These are phyloP conservation scores for Potamarius usumacintae DNA, from an alignment of 2,113 vertebrate genomes.

Conservation along the genomic window DNA sequence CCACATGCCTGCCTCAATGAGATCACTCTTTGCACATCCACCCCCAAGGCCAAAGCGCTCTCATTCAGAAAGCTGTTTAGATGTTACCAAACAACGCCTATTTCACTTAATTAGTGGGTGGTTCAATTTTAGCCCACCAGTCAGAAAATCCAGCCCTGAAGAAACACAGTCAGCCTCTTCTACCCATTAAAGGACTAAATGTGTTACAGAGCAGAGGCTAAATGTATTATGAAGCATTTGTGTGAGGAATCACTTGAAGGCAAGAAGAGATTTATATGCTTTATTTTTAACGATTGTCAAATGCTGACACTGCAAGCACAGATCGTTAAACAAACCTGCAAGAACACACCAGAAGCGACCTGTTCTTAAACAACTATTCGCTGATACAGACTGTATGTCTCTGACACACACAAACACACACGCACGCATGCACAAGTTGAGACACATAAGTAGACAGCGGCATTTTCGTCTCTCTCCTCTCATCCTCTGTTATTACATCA, in stretches of 20 bases:
- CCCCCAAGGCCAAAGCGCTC: slow-evolving; percentile 50
- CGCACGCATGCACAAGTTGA: not conserved
- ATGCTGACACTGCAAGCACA: slow-evolving; percentile 34
- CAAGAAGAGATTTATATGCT: slow-evolving; percentile 52
- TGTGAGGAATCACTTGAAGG: slow-evolving; percentile 37
- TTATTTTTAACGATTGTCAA: slow-evolving; percentile 53
- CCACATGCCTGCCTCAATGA: slow-evolving; percentile 66
- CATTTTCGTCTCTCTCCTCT: slow-evolving; percentile 39
- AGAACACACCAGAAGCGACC: slow-evolving; percentile 42
- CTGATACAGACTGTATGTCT: not conserved
- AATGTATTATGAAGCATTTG: slow-evolving; percentile 48
- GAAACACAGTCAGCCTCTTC: slow-evolving; percentile 20
- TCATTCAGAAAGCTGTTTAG: slow-evolving; percentile 66
- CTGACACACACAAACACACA: not conserved
- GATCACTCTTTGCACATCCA: slow-evolving; percentile 55
- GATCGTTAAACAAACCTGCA: slow-evolving; percentile 39
- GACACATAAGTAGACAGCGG: slow-evolving; percentile 32
- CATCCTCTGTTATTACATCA: slow-evolving; percentile 48
- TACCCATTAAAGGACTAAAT: slow-evolving; percentile 50
- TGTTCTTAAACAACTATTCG: not conserved
- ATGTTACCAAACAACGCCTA: slow-evolving; percentile 59
- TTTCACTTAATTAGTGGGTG: slow-evolving; percentile 64
- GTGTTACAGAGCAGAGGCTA: slow-evolving; percentile 40
- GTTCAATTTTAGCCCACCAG: slow-evolving; percentile 35
- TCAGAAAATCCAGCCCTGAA: slow-evolving; percentile 24